phyloP scores from a whole-genome alignment of 2,797 vertebrate species.

The Chiloscyllium punctatum region DNA sequence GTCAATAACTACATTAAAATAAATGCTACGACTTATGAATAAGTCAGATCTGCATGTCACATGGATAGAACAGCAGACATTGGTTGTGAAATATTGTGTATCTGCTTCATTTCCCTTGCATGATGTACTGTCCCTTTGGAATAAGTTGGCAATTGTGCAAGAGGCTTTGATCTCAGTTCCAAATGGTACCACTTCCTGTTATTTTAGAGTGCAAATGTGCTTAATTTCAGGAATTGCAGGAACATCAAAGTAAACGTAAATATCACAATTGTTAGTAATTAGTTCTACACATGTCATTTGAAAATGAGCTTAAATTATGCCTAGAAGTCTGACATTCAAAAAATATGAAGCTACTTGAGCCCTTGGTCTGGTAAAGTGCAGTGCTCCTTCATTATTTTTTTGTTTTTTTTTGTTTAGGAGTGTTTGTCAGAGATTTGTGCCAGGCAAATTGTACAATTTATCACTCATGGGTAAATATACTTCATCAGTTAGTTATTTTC shows the following conservation, averaged over 20 bases:
- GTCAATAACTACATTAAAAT: background rate
- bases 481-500: too few species aligned
- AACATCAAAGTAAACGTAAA: constrained; percentile 6
- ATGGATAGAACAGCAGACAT: background rate
- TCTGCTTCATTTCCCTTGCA: background rate
- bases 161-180: background rate
- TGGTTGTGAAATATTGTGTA: background rate
- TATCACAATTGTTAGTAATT: constrained; percentile 25
- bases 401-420: background rate
- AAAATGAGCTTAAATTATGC: background rate
- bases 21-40: background rate
- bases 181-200: constrained; percentile 17
- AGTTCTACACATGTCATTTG: background rate
- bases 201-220: background rate
- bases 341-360: background rate
- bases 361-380: background rate
- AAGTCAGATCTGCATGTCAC: background rate
- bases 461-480: background rate
- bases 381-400: background rate
- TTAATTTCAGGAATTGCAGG: background rate
- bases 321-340: background rate
- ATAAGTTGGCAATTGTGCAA: background rate
- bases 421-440: background rate
- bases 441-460: background rate
- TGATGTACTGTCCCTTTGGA: background rate